Conservation (phyloP, 1,140 invertebrate genomes). For the Caenorhabditis latens region DNA sequence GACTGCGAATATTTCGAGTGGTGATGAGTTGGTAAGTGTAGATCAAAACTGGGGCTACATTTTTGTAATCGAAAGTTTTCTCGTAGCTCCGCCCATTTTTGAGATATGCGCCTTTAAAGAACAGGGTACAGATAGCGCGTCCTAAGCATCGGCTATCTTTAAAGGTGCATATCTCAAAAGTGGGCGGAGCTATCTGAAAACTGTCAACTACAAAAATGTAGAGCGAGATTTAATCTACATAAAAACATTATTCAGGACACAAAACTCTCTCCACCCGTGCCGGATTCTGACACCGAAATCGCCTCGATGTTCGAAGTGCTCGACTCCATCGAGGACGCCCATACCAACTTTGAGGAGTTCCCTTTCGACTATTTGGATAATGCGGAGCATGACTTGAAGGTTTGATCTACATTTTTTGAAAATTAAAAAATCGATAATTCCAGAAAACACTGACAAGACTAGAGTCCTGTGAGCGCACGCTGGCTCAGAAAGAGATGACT, state of each 20-base stretch:
- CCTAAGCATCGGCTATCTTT: no score
- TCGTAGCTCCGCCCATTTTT: no score
- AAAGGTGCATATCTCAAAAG: no score
- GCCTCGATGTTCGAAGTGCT: conserved; percentile 14
- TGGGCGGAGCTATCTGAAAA: no score
- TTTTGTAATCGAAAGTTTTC: not conserved
- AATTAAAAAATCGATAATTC: conserved; percentile 5
- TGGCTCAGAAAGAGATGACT: conserved; percentile 69
- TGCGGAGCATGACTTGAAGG: conserved; percentile 57
- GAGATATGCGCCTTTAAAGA: no score
- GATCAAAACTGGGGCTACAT: not conserved
- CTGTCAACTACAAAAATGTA: not conserved
- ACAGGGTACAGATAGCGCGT: no score
- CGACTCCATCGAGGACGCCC: conserved; percentile 67
- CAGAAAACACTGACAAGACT: conserved; percentile 58
- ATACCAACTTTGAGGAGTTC: conserved; percentile 64
- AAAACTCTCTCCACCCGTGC: not conserved
- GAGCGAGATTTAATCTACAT: no score
- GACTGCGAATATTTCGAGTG: conserved; percentile 34
- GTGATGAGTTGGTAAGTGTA: conserved; percentile 25
- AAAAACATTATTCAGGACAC: not conserved
- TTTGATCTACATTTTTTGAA: not conserved
- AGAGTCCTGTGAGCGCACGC: conserved; percentile 63
- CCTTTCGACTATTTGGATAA: conserved; percentile 67
- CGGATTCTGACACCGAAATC: not conserved